Base-by-base conservation (phyloP, 1,140 invertebrate genomes). In the Brachionus rotundiformis region DNA sequence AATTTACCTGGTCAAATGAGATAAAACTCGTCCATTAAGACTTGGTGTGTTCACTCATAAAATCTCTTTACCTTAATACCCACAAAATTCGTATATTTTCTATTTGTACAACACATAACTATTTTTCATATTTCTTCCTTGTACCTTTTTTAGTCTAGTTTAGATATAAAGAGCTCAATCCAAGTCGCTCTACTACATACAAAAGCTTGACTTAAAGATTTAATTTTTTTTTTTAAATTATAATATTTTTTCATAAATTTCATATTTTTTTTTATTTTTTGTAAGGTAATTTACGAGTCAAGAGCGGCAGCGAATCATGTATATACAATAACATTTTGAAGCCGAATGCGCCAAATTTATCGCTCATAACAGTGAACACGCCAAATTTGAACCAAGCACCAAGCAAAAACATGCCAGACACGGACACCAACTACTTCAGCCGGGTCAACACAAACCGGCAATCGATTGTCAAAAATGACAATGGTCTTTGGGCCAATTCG, bases 381-480 rank as follows among this genome's bases (percentile, higher is more conserved):
- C 19, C 63, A 0, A 33, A 36, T 39, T 63, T 63, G 61, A 27
- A 63, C 61, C 65, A 41, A 19, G 31, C 65, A n/a, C 4, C 2
- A 27, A 19, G 4, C 47, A 54, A 59, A 82, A 29, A 84, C 83
- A 27, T 83, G 83, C 25, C 83, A 83, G n/a, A 71, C 83, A 63
- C 82, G 83, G 71, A 83, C 79, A 61, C 63, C 1, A 54, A 77
- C 39, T 47, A 61, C 19, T 47, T 79, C 49, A 27, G 49, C 23
- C 61, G 82, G 59, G 39, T 54, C 7, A 54, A 31, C 47, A 47
- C 47, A 16, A 63, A 39, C 16, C 25, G 71, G 13, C 36, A 65
- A 71, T 59, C 82, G 65, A 19, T 79, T 23, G 76, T 79, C 11
- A 54, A 63, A 63, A 79, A 63, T 27, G 47, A 79, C 11, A 73